phyloP scores from a whole-genome alignment of 2,113 vertebrate species.

The Melierax canorus region DNA sequence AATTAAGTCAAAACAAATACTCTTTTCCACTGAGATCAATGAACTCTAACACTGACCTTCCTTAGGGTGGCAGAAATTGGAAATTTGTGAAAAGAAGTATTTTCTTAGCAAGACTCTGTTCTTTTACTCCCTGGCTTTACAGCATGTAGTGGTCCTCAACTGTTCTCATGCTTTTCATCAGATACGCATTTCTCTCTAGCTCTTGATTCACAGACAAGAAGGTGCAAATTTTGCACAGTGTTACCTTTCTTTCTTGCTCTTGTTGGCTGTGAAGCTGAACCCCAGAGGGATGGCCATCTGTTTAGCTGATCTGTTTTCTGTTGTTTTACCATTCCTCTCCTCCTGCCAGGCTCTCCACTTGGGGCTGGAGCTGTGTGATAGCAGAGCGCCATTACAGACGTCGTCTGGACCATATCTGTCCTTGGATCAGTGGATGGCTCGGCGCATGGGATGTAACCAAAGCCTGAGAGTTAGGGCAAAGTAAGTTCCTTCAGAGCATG shows the following conservation, averaged over 20 bases:
- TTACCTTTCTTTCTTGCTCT: neutral
- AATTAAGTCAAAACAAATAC: neutral
- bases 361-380: neutral
- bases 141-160: neutral
- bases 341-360: neutral
- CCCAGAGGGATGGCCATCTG: neutral
- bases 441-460: neutral
- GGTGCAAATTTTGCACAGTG: neutral
- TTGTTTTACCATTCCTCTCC: neutral
- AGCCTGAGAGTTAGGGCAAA: neutral
- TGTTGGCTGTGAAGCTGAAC: neutral
- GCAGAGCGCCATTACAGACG: fast-evolving
- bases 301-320: neutral
- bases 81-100: neutral
- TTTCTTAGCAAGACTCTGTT: neutral
- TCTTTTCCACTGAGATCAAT: neutral
- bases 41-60: neutral
- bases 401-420: fast-evolving
- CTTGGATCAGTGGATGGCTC: neutral
- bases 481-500: neutral
- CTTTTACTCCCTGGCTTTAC: neutral
- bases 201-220: neutral
- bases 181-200: neutral
- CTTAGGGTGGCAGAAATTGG: neutral
- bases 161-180: neutral